Evolutionary conservation across 2,888 invertebrate species (phyloP), one percentile per base, ranked within the genome.

Genomic region (Calameuta pallipes): DNA sequence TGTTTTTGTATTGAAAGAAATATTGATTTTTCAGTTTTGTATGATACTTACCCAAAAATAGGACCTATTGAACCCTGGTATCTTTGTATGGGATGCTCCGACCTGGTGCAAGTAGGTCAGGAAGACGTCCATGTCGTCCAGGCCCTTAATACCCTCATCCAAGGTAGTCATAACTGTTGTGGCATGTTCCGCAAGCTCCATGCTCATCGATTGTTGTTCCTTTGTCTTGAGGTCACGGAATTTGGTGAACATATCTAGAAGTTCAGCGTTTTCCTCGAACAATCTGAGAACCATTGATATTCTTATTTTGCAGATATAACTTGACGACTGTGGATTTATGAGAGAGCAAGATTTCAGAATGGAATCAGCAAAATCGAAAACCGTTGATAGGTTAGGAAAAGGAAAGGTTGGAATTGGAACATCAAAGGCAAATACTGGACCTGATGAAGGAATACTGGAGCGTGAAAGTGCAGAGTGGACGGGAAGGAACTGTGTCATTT

Each of bases 131-230:
- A 97, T 93, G 90, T 97, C 95, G 88, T 97, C 97, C 80, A 98
- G 93, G 35, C 96, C 95, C 89, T 96, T 95, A 92, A 98, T 97
- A 81, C 97, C 96, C 89, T 97, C 97, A 90, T 98, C 97, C 81
- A 98, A 92, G 1, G 97, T 97, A 87, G 94, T 95, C 97, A 98
- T 98, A 37, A 98, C 97, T 86, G 96, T 96, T 88, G 95, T 95
- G 76, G 97, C 97, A 89, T 98, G 98, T 85, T 97, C 96, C 9
- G 96, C 96, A 81, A 98, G 92, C 91, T 96, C 96, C 93, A 96
- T 94, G 79, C 96, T 96, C 88, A 94, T 94, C 81, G 95, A 94
- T 90, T 97, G 96, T 86, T 97, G 95, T 88, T 97, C 96, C 89
- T 94, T 95, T 81, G 96, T 96, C 89, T 94, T 94, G 87, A 96